Evolutionary conservation across 2,797 vertebrate genomes (phyloP), one percentile per base, ranked within the genome.

Genomic region (Arnoldichthys spilopterus): DNA sequence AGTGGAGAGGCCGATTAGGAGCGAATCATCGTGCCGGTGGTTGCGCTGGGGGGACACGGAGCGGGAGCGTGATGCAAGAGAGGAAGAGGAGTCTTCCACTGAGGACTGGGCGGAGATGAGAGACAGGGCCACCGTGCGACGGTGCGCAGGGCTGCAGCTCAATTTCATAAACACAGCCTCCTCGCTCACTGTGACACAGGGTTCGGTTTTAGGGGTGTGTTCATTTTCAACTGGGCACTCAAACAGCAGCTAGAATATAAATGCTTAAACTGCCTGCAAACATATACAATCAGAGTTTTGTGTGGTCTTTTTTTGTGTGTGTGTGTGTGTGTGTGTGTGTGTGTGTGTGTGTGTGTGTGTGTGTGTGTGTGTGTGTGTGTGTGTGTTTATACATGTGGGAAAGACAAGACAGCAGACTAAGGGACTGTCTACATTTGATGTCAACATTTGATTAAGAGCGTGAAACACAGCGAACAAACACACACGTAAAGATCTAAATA

Each of bases 1-100:
- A 0, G 96, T 96, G 70, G 97, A 98, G 85, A 99, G 96, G 66
- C 96, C 96, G 69, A 98, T 95, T 84, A 99, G 90, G 79, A 99
- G 90, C 1, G 94, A 90, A 59, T 93, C 89, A 51, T 92, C 90
- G 85, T 96, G 95, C 79, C 90, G 94, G 89, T 92, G 95, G 83
- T 85, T 92, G 89, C 92, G 96, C 78, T 93, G 90, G 75, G 98
- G 97, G 71, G 96, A 98, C 85, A 96, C 91, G 1, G 96, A 97
- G 83, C 91, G 94, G 5, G 96, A 97, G 67, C 93, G 95, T 53
- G 95, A 94, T 63, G 93, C 86, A 72, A 95, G 78, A 1, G 94
- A 94, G 76, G 91, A 94, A 6, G 93, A 93, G 13, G 94, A 93
- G 37, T 97, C 96, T 70, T 98, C 97, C 87, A 93, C 82, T 28